Evolutionary conservation across 2,113 vertebrate genomes (phyloP), one percentile per base, ranked within the genome.

Genomic region (Vanacampus margaritifer): DNA sequence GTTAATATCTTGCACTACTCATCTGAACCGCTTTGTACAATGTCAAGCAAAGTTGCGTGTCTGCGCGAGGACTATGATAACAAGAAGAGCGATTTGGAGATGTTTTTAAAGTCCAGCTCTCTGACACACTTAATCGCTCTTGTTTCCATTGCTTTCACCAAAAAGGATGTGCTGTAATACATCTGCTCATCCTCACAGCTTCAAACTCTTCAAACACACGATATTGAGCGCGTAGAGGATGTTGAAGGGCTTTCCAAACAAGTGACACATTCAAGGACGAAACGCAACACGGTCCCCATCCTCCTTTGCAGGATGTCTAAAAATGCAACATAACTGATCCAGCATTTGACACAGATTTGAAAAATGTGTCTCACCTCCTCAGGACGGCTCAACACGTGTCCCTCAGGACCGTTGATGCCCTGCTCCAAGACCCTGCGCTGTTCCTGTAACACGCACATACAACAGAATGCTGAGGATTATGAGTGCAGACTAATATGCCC

Each of bases 361-460:
- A 39, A 58, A 32, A 46, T 23, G 4, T 2, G 39, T 14, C 80
- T 83, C 82, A 99, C 97, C 94, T 98, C 97, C 65, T 99, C 97
- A 16, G 97, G 97, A 68, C 92, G 94, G 84, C 97, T 99, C 90
- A 99, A 60, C 35, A 95, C 96, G 0, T 99, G 97, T 39, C 97
- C 97, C 74, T 99, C 97, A 0, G 97, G 97, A n/a, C 97, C 97
- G 0, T 95, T 97, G 89, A 99, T 98, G 7, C 96, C 96, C 89
- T 97, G 88, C 9, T 96, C 95, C 88, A 99, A 88, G 73, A 98
- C 95, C 85, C 94, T 89, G 32, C 91, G 94, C 89, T 99, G 97
- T 71, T 99, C 97, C 97, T 98, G 68, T 66, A 81, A 23, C 17
- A 65, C 28, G 37, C 36, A 68, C 65, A 64, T 13, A 64, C 21